Evolutionary conservation across 2,888 invertebrate genomes (phyloP), one percentile per base, ranked within the genome.

Genomic region (Melikaiella ostensackeni): DNA sequence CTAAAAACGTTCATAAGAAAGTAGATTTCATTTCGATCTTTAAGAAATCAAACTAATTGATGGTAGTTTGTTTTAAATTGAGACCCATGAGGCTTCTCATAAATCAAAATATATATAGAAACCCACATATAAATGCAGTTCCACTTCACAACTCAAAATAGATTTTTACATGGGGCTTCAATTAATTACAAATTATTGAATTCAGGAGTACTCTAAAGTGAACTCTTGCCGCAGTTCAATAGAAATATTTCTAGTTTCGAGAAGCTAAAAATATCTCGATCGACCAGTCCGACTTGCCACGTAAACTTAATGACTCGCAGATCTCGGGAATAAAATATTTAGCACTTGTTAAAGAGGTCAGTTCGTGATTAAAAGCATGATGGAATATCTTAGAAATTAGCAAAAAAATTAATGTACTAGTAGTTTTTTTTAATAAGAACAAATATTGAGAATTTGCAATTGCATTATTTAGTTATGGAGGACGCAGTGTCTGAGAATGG

Each of bases 401-500:
- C 11, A 55, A 55, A 55, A 55, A 9, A 21, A 50, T n/a, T 8
- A 50, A 50, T 13, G 13, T 16, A n/a, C 33, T 30, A 9, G 4
- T 9, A 2, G 24, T 62, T 33, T 62, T 62, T 62, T 62, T 61
- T 13, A 27, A 33, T 5, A 6, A 33, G 35, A 64, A 21, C 2
- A 21, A 64, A 35, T 64, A n/a, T 27, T 64, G 35, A 35, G 33
- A 35, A 13, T 33, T 64, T 62, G 33, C 11, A 55, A 19, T 24
- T 75, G 46, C 4, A 30, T 50, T 64, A 38, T 61, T 75, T 59
- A 79, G 83, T 62, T 50, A 91, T 91, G 91, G 90, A 87, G 42
- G 88, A 88, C 77, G 78, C 86, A 16, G 81, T 88, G n/a, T 79
- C 84, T 9, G 42, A 87, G 57, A 89, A 90, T 75, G 85, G 86